phyloP scores from a whole-genome alignment of 2,888 invertebrate species.

The Acrocera orbiculus region DNA sequence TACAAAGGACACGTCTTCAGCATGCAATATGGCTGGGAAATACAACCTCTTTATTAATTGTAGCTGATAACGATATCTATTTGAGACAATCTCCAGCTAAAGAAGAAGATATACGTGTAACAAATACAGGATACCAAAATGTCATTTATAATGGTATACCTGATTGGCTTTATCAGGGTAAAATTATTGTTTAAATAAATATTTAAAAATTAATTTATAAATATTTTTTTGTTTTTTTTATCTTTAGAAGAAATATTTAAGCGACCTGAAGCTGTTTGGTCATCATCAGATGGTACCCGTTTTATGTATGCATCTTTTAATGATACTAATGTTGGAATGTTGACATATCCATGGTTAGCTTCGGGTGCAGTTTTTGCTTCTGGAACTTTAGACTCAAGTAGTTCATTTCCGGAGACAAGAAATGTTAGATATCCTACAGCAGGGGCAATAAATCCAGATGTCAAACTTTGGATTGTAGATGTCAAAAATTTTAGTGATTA shows the following conservation, averaged over 20 bases:
- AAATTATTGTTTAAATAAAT: constrained; percentile 8
- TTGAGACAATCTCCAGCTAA: constrained; percentile 53
- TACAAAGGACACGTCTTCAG: constrained; percentile 57
- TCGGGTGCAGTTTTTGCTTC: constrained; percentile 44
- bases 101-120: constrained; percentile 51
- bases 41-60: constrained; percentile 58
- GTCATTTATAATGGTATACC: constrained; percentile 81
- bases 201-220: background rate
- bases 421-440: constrained; percentile 76
- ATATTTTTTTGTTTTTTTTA: background rate
- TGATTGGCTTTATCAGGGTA: constrained; percentile 95
- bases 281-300: constrained; percentile 60
- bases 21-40: constrained; percentile 69
- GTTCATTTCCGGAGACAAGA: constrained; percentile 60
- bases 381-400: constrained; percentile 36
- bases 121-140: constrained; percentile 59
- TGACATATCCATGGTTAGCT: constrained; percentile 69
- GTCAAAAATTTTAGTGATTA: constrained; percentile 48
- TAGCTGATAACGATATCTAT: constrained; percentile 79
- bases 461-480: constrained; percentile 64
- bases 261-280: constrained; percentile 70
- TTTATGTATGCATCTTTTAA: constrained; percentile 77
- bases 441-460: constrained; percentile 71
- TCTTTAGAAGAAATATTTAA: constrained; percentile 72
- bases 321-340: constrained; percentile 57